Conservation (phyloP, 2,888 invertebrate species). For the Oxystoma pomonae region DNA sequence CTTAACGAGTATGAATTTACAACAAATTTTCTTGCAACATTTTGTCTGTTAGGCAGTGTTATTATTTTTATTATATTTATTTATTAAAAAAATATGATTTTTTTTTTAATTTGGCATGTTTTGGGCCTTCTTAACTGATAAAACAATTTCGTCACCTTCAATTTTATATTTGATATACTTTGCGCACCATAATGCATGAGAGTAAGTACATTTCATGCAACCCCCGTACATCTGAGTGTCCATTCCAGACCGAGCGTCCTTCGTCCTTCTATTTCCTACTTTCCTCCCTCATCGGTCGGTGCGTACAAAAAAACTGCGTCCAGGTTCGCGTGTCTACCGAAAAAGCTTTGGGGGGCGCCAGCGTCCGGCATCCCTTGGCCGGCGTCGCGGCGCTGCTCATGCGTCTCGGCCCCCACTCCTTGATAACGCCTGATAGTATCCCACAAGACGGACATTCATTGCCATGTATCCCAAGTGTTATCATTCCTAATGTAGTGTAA, state of each 20-base stretch:
- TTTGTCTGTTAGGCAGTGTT: too few relatives aligned
- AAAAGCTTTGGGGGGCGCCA: conserved; percentile 43
- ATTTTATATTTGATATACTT: too few relatives aligned
- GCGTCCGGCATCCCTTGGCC: conserved; percentile 45
- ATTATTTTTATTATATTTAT: too few relatives aligned
- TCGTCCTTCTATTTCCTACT: conserved; percentile 16
- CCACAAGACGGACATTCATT: conserved; percentile 50
- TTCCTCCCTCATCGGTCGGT: conserved; percentile 26
- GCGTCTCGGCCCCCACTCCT: conserved; percentile 47
- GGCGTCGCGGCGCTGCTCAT: conserved; percentile 49
- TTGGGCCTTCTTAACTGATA: too few relatives aligned
- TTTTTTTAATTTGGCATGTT: too few relatives aligned
- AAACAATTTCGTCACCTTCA: too few relatives aligned
- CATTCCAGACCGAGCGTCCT: neutral
- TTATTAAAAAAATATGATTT: too few relatives aligned
- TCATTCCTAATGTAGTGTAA: conserved; percentile 46
- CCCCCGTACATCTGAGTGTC: conserved; percentile 1
- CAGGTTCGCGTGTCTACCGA: conserved; percentile 29
- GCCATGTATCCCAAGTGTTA: conserved; percentile 51
- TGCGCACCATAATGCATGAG: too few relatives aligned
- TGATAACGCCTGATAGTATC: conserved; percentile 50
- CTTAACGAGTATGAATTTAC: too few relatives aligned
- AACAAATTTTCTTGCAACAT: too few relatives aligned
- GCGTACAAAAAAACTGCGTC: conserved; percentile 36
- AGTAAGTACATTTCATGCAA: conserved; percentile 3